A percentile compares a stretch with the other conserved stretches of the same genome.
These are phyloP conservation scores for Pogonus chalceus DNA, from an alignment of 1,140 invertebrate species.

Conservation along the genomic window DNA sequence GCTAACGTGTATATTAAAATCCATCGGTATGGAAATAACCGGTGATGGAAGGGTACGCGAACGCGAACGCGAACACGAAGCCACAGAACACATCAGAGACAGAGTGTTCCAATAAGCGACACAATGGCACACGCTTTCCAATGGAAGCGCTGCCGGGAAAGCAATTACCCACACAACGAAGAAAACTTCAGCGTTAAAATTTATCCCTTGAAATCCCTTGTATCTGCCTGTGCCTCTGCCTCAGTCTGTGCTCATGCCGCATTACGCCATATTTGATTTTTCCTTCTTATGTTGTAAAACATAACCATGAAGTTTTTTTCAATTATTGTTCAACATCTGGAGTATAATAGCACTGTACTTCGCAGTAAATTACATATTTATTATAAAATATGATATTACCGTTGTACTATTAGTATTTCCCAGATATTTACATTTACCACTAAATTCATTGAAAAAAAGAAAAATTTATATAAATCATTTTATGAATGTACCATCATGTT, in stretches of 20 bases:
- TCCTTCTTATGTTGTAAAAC: too few relatives aligned
- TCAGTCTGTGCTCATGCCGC: background rate
- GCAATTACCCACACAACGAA: background rate
- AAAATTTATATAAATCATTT: too few relatives aligned
- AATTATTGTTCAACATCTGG: too few relatives aligned
- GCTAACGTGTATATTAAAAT: conserved; percentile 5
- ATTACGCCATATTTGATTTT: background rate
- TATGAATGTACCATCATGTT: too few relatives aligned
- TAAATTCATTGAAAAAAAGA: too few relatives aligned
- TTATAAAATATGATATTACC: too few relatives aligned
- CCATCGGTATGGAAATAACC: conserved; percentile 6
- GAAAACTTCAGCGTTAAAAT: background rate
- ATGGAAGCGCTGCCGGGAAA: background rate
- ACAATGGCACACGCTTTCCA: background rate
- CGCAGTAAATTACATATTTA: too few relatives aligned
- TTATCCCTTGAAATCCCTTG: background rate
- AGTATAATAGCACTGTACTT: too few relatives aligned
- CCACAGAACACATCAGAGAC: conserved; percentile 1
- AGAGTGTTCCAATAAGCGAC: conserved; percentile 3
- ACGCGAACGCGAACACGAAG: too few relatives aligned
- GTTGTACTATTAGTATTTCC: too few relatives aligned
- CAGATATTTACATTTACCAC: too few relatives aligned
- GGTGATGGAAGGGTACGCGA: conserved; percentile 1
- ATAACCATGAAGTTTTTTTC: too few relatives aligned
- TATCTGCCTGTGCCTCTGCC: background rate